Base-by-base conservation (phyloP, 2,888 invertebrate genomes). In the Acleris cristana region DNA sequence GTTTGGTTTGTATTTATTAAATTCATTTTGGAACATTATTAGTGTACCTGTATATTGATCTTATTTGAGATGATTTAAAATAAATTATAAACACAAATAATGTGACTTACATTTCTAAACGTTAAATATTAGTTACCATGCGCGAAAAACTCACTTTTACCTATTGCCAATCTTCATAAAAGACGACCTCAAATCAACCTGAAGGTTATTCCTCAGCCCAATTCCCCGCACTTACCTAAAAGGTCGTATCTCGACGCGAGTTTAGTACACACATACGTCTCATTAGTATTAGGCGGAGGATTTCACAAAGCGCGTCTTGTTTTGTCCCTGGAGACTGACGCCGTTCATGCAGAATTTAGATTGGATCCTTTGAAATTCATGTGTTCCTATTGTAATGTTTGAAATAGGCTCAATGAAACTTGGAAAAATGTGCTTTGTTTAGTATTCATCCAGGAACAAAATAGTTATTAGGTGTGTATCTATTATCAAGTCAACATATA, bases 161-260 rank as follows among this genome's bases (percentile, higher is more conserved):
- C n/a, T n/a, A 65, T 61, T 55, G 56, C 49, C 65, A 65, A 65
- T 65, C 65, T 61, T 56, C 60, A 65, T 65, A 65, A 65, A 60
- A 45, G 61, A 57, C 66, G 66, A 62, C 66, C 66, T 61, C 61
- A 62, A 62, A 51, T 52, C 45, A 30, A 45, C 54, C 34, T 51
- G 52, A 62, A 66, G 61, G 65, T 57, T 66, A 48, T 40, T 49
- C 49, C 49, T 56, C 18, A 44, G 40, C 51, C 48, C 19, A 30
- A 49, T 26, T 26, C 7, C 10, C 5, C n/a, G 10, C 57, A 7
- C 12, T 48, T 48, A n/a, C 14, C n/a, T 21, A 45, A 45, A 34
- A 21, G 57, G 12, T n/a, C 45, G n/a, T 57, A 57, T 26, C 45
- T 26, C 12, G n/a, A 23, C 26, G 21, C 12, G 44, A 48, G n/a